A percentile compares a stretch with the other conserved stretches of the same genome.
These are phyloP conservation scores for Neofelis nebulosa DNA, from an alignment of 2,113 vertebrate genomes.

Conservation along the genomic window DNA sequence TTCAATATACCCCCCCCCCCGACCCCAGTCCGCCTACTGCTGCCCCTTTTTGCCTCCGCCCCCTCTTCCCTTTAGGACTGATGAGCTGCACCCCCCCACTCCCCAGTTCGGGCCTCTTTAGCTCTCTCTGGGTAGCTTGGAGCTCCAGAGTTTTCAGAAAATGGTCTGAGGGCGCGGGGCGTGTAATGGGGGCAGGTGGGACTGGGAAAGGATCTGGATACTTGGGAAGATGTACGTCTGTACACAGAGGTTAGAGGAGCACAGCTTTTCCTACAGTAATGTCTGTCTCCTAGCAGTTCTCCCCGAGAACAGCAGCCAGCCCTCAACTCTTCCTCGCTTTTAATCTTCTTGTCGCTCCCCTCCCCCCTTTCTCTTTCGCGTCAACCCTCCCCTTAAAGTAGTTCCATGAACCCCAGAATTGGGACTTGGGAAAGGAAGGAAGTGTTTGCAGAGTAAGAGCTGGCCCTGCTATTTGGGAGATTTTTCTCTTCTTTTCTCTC, in stretches of 20 bases:
- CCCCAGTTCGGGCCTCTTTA: constrained; percentile 68
- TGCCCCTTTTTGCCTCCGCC: constrained; percentile 67
- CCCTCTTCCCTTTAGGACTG: constrained; percentile 58
- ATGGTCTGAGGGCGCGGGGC: neutral
- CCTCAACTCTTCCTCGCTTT: constrained; percentile 51
- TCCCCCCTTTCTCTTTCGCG: neutral
- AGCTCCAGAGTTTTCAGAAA: constrained; percentile 37
- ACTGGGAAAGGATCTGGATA: neutral
- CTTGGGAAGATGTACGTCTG: neutral
- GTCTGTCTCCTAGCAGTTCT: constrained; percentile 25
- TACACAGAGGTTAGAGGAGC: constrained; percentile 72
- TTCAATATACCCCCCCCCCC: constrained; percentile 83
- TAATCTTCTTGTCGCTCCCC: neutral
- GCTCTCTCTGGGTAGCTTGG: neutral
- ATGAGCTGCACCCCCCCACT: constrained; percentile 81
- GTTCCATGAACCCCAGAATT: constrained; percentile 60
- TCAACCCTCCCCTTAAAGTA: constrained; percentile 39
- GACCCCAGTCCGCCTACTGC: constrained; percentile 46
- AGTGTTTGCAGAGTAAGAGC: constrained; percentile 40
- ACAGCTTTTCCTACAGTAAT: neutral
- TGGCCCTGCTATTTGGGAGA: constrained; percentile 27
- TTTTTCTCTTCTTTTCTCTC: constrained; percentile 54
- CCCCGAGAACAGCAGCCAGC: neutral
- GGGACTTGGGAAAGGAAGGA: constrained; percentile 45
- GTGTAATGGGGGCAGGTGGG: constrained; percentile 12